Evolutionary conservation across 2,888 invertebrate species (phyloP), one percentile per base, ranked within the genome.

Genomic region (Scrobipalpa atriplicella): DNA sequence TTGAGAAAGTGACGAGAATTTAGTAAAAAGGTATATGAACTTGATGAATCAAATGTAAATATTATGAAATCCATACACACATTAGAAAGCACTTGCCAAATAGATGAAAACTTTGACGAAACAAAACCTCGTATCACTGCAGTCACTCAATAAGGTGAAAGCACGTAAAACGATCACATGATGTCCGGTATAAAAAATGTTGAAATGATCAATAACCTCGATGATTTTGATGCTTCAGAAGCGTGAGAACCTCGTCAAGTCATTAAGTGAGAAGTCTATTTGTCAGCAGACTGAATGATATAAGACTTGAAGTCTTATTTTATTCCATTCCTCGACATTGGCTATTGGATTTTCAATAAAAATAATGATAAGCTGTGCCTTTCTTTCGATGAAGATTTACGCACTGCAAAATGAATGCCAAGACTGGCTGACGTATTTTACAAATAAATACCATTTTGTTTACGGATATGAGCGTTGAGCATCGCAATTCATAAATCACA

Each of bases 71-170:
- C n/a, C 36, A 56, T 29, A 21, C 56, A n/a, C 8, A 58, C 38
- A 58, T 36, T 58, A 58, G 58, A 58, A 58, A 58, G 58, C n/a
- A n/a, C n/a, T 47, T 54, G 19, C 19, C 29, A 58, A 58, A 38
- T 38, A 58, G 58, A 58, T 11, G 2, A 62, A 62, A 43, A 43
- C 11, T 10, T 39, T 41, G 43, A 41, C 16, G 43, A 62, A 18
- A 62, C 16, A 39, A 60, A 16, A 58, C 58, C 18, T 29, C 58
- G 29, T 38, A 36, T 58, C 38, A 38, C n/a, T 16, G 58, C 38
- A n/a, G 58, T 58, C 58, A 58, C 58, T 58, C 58, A 62, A 47
- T 62, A 62, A 29, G 62, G 66, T 63, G 66, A 67, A 66, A 65
- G 52, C 43, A 43, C 29, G n/a, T n/a, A n/a, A n/a, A n/a, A n/a